These are phyloP conservation scores for Aphaenogaster rudis DNA, from an alignment of 1,140 invertebrate genomes.

Conservation along the genomic window DNA sequence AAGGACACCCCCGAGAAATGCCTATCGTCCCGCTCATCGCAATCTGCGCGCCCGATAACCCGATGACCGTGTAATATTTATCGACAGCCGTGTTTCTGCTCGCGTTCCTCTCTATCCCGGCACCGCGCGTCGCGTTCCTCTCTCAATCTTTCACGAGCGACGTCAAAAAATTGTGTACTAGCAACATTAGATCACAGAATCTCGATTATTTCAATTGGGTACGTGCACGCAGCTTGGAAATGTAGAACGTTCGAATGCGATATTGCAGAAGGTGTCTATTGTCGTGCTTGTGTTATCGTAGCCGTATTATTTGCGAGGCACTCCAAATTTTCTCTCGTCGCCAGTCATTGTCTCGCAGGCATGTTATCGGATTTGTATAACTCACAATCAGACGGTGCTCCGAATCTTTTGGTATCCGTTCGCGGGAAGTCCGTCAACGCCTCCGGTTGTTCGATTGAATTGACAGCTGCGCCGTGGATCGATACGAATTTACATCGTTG, in stretches of 20 bases:
- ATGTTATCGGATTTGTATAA: background rate
- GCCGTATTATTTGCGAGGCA: background rate
- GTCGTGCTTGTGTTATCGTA: slow-evolving; percentile 12
- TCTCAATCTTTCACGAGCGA: background rate
- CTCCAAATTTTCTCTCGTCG: background rate
- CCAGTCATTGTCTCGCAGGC: slow-evolving; percentile 2
- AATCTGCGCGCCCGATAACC: slow-evolving; percentile 70
- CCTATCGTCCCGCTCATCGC: slow-evolving; percentile 71
- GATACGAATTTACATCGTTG: slow-evolving; percentile 37
- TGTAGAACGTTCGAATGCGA: background rate
- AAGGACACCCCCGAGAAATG: slow-evolving; percentile 41
- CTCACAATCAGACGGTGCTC: background rate
- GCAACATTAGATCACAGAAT: background rate
- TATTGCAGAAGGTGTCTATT: background rate
- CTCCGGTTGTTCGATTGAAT: slow-evolving; percentile 33
- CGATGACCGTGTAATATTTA: slow-evolving; percentile 73
- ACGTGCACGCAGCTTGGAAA: background rate
- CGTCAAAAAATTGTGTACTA: background rate
- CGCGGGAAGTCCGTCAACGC: slow-evolving; percentile 11
- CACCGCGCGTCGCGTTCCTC: background rate
- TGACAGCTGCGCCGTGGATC: background rate
- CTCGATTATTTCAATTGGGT: background rate
- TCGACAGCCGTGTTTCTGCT: slow-evolving; percentile 48
- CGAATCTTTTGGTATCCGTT: slow-evolving; percentile 6
- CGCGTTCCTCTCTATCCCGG: slow-evolving; percentile 26